Evolutionary conservation across 2,113 vertebrate species (phyloP).

Genomic region (Ochotona curzoniae): DNA sequence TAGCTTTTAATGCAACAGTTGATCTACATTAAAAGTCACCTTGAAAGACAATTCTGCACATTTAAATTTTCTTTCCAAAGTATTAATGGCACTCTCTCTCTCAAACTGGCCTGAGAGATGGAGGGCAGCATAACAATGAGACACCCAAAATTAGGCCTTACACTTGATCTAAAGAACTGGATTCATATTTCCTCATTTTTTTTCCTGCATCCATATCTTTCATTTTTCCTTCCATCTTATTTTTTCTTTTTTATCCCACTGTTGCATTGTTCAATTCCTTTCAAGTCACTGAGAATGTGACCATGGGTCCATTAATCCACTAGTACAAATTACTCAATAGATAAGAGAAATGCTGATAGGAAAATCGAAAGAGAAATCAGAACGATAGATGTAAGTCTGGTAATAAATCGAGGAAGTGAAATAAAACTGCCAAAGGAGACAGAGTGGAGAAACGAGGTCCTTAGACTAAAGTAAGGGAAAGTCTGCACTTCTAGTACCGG

Average conservation of each 20-base stretch:
- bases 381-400: neutral
- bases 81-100: neutral
- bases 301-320: neutral
- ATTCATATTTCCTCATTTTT: neutral
- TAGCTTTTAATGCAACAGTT: neutral
- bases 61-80: neutral
- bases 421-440: neutral
- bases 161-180: neutral
- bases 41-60: neutral
- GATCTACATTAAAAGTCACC: neutral
- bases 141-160: neutral
- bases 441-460: neutral
- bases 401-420: neutral
- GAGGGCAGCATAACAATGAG: neutral
- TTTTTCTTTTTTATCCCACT: neutral
- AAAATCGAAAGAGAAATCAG: neutral
- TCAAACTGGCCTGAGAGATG: neutral
- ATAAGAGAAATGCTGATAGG: neutral
- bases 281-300: neutral
- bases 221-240: neutral
- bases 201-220: neutral
- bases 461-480: neutral
- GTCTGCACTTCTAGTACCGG: neutral
- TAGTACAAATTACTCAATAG: neutral
- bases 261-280: neutral